Conservation (phyloP, 2,797 vertebrate genomes). For the Fistularia commersonii region DNA sequence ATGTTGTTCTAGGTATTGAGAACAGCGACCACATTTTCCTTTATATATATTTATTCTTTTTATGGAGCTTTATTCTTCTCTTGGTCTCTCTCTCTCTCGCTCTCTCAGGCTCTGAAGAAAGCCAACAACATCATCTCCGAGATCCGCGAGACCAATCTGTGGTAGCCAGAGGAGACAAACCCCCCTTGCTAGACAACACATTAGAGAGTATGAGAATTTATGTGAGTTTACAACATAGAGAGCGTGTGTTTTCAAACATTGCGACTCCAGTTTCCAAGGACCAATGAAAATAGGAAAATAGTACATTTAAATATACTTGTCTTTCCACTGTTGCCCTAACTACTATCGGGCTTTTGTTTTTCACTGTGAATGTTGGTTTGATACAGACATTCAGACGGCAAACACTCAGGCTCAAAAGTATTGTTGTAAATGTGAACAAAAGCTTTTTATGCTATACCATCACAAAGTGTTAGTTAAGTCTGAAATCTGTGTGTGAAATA, state of each 20-base stretch:
- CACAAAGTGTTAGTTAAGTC: constrained; percentile 21
- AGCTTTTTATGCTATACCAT: constrained; percentile 17
- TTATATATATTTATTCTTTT: constrained; percentile 7
- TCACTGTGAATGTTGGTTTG: constrained; percentile 46
- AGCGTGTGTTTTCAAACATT: constrained; percentile 15
- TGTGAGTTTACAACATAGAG: constrained; percentile 47
- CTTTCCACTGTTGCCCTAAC: constrained; percentile 22
- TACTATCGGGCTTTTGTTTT: constrained; percentile 26
- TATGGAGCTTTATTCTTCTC: constrained; percentile 12
- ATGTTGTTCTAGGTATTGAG: constrained; percentile 14
- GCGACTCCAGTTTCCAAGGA: constrained; percentile 44
- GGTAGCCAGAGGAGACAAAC: constrained; percentile 67
- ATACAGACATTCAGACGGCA: constrained; percentile 26
- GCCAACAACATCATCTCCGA: constrained; percentile 83
- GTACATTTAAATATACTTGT: constrained; percentile 34
- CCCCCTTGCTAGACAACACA: constrained; percentile 24
- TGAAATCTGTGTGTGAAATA: constrained; percentile 20
- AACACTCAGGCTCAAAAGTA: constrained; percentile 44
- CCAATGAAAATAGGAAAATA: constrained; percentile 44
- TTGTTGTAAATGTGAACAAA: constrained; percentile 41
- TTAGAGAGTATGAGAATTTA: constrained; percentile 43
- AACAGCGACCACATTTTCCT: constrained; percentile 8
- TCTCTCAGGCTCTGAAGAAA: constrained; percentile 76
- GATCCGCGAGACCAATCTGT: constrained; percentile 84
- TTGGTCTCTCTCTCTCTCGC: not conserved